Evolutionary conservation across 2,797 vertebrate species (phyloP).

Genomic region (Ceyx erithaca): DNA sequence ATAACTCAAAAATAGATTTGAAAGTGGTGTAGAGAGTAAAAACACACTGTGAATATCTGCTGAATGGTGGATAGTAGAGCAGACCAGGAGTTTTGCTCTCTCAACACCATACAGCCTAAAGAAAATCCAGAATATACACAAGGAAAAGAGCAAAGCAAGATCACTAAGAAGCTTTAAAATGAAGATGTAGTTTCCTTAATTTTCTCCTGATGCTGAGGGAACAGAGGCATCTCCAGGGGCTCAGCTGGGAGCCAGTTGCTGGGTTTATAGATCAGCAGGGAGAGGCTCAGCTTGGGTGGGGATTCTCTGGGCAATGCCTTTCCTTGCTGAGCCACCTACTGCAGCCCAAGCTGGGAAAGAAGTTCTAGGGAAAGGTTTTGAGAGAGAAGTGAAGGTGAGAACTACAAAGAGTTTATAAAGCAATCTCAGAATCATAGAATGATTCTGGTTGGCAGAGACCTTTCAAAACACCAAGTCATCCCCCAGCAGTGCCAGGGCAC

Average conservation of each 20-base stretch:
- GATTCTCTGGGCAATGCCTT: neutral
- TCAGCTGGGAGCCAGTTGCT: neutral
- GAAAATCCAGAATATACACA: neutral
- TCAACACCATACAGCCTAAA: neutral
- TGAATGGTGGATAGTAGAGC: rapidly evolving
- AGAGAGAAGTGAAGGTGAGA: neutral
- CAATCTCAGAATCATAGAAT: neutral
- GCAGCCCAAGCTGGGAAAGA: neutral
- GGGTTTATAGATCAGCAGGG: neutral
- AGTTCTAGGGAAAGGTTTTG: neutral
- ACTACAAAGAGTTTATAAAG: rapidly evolving
- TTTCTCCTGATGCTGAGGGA: neutral
- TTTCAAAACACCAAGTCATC: too few species aligned
- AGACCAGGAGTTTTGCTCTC: neutral
- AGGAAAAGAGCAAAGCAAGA: too few species aligned
- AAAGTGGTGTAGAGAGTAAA: neutral
- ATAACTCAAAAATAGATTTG: neutral
- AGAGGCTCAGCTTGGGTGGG: neutral
- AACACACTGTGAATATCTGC: neutral
- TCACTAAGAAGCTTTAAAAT: too few species aligned
- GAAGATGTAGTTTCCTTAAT: too few species aligned
- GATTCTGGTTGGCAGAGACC: too few species aligned
- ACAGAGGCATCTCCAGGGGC: neutral
- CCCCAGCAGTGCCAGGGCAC: too few species aligned
- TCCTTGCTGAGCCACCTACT: neutral